A percentile compares a stretch with the other conserved stretches of the same genome.
phyloP scores from a whole-genome alignment of 1,140 invertebrate species.

The Calephelis nemesis region DNA sequence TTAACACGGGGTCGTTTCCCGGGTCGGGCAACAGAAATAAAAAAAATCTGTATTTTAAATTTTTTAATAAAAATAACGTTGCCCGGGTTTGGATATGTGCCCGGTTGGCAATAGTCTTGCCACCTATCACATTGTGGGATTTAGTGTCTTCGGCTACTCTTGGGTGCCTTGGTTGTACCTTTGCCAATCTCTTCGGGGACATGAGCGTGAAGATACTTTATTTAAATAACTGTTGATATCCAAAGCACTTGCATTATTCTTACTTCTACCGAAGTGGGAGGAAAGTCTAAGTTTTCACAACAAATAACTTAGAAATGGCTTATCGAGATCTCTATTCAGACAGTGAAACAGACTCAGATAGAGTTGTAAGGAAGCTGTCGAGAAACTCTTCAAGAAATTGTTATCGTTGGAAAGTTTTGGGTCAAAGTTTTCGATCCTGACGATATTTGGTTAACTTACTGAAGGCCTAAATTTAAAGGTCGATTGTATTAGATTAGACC shows the following conservation, averaged over 20 bases:
- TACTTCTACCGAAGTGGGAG: background rate
- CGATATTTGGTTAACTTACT: background rate
- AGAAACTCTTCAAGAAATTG: conserved; percentile 4
- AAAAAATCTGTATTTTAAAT: too few species aligned
- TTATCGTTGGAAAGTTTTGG: conserved; percentile 8
- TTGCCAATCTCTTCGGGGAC: too few species aligned
- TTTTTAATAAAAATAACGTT: too few species aligned
- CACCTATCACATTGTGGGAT: too few species aligned
- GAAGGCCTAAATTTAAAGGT: background rate
- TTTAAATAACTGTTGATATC: too few species aligned
- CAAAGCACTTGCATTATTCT: background rate
- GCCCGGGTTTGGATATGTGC: too few species aligned
- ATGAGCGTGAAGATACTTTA: too few species aligned
- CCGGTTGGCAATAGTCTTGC: too few species aligned
- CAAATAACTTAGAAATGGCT: conserved; percentile 9
- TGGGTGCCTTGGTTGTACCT: too few species aligned
- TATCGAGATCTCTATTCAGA: conserved; percentile 14
- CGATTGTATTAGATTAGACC: background rate
- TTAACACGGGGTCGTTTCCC: too few species aligned
- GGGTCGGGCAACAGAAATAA: too few species aligned
- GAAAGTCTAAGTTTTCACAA: background rate
- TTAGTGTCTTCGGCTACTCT: too few species aligned
- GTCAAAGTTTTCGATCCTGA: conserved; percentile 4
- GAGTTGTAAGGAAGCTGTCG: background rate
- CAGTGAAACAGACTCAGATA: conserved; percentile 11